Conservation (phyloP, 2,888 invertebrate genomes). For the Erebia palarica region DNA sequence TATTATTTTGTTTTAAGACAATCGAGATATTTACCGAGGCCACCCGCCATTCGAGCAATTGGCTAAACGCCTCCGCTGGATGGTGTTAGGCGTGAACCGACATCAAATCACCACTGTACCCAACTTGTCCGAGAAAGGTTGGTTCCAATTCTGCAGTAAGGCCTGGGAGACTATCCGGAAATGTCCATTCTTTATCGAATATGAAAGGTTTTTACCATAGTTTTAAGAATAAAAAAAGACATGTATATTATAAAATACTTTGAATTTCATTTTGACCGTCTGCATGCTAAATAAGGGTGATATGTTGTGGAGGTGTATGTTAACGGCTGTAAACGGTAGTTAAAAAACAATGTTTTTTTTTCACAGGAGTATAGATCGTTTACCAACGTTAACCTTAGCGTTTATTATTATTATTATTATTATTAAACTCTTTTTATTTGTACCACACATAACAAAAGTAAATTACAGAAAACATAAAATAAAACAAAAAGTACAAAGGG, state of each 20-base stretch:
- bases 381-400: too few species aligned
- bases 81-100: conserved; percentile 86
- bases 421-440: too few species aligned
- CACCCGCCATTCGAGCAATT: conserved; percentile 85
- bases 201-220: conserved; percentile 88
- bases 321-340: too few species aligned
- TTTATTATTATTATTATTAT: too few species aligned
- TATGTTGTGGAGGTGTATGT: too few species aligned
- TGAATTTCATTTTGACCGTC: background rate
- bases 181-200: conserved; percentile 92
- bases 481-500: too few species aligned
- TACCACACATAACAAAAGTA: too few species aligned
- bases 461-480: too few species aligned
- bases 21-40: conserved; percentile 78
- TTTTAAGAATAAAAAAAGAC: background rate
- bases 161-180: conserved; percentile 93
- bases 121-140: conserved; percentile 89
- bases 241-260: background rate
- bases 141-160: conserved; percentile 91
- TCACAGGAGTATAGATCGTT: too few species aligned
- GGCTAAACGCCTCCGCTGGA: conserved; percentile 85
- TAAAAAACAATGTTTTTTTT: too few species aligned
- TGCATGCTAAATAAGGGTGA: too few species aligned
- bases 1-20: conserved; percentile 61
- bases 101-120: conserved; percentile 87